Conservation (phyloP, 2,797 vertebrate genomes). For the Falco naumanni region DNA sequence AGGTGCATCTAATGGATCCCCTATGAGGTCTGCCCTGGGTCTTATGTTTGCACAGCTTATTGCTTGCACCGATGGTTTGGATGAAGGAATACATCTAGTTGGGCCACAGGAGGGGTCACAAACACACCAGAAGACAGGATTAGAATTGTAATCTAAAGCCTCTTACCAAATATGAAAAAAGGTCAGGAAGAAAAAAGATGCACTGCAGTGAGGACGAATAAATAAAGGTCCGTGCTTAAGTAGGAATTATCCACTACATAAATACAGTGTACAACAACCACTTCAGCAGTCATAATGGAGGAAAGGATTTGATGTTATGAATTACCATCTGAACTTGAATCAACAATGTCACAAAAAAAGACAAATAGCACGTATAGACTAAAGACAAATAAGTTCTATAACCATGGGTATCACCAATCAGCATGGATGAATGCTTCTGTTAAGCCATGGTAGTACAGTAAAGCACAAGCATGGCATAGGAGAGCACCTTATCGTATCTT, state of each 20-base stretch:
- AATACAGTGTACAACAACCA: background rate
- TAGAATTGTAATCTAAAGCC: slow-evolving; percentile 24
- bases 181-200: background rate
- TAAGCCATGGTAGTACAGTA: background rate
- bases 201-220: background rate
- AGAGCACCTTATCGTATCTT: background rate
- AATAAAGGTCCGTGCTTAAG: background rate
- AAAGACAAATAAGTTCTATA: background rate
- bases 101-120: background rate
- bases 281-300: background rate
- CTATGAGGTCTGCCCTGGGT: background rate
- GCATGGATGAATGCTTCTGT: background rate
- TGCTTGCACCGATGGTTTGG: background rate
- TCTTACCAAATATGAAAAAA: background rate
- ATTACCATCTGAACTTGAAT: background rate
- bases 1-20: background rate
- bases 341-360: background rate
- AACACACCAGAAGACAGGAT: background rate
- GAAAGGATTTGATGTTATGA: background rate
- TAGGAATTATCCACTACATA: background rate
- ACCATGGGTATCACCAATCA: background rate
- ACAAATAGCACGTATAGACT: background rate
- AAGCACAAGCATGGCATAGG: background rate
- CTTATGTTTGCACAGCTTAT: background rate
- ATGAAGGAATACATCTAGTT: background rate